Evolutionary conservation across 2,113 vertebrate genomes (phyloP), one percentile per base, ranked within the genome.

Genomic region (Indicator maculatus): DNA sequence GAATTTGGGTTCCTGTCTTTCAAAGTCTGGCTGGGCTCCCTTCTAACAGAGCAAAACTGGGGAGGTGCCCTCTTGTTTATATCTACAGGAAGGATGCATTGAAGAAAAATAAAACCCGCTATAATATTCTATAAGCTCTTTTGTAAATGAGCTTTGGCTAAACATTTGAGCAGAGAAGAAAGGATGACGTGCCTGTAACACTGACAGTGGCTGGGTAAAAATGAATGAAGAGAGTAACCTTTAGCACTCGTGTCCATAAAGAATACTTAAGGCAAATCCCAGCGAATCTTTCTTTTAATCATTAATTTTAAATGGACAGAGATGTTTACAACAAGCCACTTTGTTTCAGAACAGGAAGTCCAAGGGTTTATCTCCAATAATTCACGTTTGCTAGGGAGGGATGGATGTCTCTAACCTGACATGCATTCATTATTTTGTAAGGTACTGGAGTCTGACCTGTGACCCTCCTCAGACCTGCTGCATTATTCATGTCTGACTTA

Each of bases 351-450:
- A 92, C 94, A 98, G 97, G 97, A 98, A 98, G 93, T 93, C 94
- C 89, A 96, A 96, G 93, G 97, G 96, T 98, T 98, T 96, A 95
- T 96, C 95, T 97, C 82, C 97, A 97, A 97, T 98, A 97, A 97
- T 95, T 98, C 93, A 96, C 86, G 50, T 91, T 97, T 86, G 90
- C 94, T 92, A 69, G 88, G 96, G 96, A 93, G 96, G 97, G 95
- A 96, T 97, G 93, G 94, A 95, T 97, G 96, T 95, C 86, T 95
- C 93, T 55, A 97, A 86, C 93, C 96, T 95, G 96, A 93, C 80
- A 93, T 96, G 97, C 97, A 98, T 98, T 97, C 93, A 97, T 98
- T 98, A 98, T 98, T 97, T 96, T 96, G 93, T 86, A 86, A 97
- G 97, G 95, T 96, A 96, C 90, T 79, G 93, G 91, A 78, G 92